Conservation (phyloP, 2,888 invertebrate species). For the Druceiella hillmani region DNA sequence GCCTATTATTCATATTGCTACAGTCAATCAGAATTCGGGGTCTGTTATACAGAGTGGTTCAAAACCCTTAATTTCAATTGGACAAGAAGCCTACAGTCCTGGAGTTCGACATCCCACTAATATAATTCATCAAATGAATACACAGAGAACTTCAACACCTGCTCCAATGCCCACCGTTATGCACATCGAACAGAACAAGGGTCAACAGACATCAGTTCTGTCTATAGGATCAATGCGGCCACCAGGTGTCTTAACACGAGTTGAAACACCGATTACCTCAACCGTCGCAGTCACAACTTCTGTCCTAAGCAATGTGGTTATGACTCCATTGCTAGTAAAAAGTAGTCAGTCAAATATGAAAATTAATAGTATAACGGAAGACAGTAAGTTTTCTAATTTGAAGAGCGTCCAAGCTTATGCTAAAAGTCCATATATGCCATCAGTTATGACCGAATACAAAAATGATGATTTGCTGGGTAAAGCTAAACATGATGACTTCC, state of each 20-base stretch:
- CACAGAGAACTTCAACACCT: slow-evolving; percentile 37
- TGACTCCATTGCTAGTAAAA: slow-evolving; percentile 39
- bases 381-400: too few relatives aligned
- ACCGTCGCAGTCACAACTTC: slow-evolving; percentile 32
- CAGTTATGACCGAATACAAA: too few relatives aligned
- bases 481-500: too few relatives aligned
- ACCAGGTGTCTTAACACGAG: slow-evolving; percentile 35
- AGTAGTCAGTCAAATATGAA: too few relatives aligned
- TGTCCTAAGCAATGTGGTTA: slow-evolving; percentile 35
- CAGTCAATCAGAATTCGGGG: slow-evolving; percentile 32
- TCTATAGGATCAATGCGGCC: slow-evolving; percentile 39
- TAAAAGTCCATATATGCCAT: too few relatives aligned
- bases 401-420: too few relatives aligned
- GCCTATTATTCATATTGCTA: slow-evolving; percentile 40
- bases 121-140: slow-evolving; percentile 39
- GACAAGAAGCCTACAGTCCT: slow-evolving; percentile 33
- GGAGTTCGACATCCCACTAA: slow-evolving; percentile 36
- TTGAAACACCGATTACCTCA: slow-evolving; percentile 33
- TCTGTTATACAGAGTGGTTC: slow-evolving; percentile 36
- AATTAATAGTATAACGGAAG: too few relatives aligned
- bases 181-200: slow-evolving; percentile 37
- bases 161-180: slow-evolving; percentile 34
- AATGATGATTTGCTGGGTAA: too few relatives aligned
- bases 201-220: slow-evolving; percentile 34
- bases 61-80: slow-evolving; percentile 32